Conservation (phyloP, 1,140 invertebrate genomes). For the Sycophila sp. region DNA sequence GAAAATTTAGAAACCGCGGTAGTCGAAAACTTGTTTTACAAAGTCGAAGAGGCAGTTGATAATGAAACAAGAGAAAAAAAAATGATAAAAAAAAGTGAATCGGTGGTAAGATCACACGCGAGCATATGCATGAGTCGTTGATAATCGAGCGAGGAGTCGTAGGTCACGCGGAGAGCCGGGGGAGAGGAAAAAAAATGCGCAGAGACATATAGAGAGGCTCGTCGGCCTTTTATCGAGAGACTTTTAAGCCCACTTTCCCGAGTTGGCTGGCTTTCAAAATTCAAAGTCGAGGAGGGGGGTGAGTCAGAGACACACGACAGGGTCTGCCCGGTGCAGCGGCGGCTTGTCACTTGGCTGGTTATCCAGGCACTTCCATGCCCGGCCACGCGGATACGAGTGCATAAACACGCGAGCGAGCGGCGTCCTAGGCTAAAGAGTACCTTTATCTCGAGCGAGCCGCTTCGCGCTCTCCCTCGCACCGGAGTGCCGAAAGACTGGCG, state of each 20-base stretch:
- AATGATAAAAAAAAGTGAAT: neutral
- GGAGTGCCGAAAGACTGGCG: conserved; percentile 3
- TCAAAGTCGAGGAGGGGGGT: conserved; percentile 53
- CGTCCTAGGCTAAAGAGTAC: conserved; percentile 63
- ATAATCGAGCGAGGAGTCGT: neutral
- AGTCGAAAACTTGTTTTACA: too few species aligned
- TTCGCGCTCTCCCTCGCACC: conserved; percentile 37
- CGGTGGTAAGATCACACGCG: neutral
- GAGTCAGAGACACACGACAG: conserved; percentile 39
- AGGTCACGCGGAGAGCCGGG: neutral
- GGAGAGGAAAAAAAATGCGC: neutral
- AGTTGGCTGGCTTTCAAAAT: conserved; percentile 68
- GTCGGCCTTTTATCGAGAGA: conserved; percentile 62
- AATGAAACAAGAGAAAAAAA: too few species aligned
- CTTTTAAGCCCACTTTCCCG: conserved; percentile 65
- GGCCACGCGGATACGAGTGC: conserved; percentile 66
- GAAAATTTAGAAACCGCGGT: too few species aligned
- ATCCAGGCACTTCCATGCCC: conserved; percentile 66
- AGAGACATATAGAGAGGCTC: neutral
- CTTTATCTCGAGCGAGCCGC: conserved; percentile 64
- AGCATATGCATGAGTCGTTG: neutral
- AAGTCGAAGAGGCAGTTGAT: too few species aligned
- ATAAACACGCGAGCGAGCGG: conserved; percentile 65
- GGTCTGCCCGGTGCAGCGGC: conserved; percentile 47
- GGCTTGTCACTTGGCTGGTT: conserved; percentile 68